Percentiles rank a stretch among this genome's conserved stretches.
phyloP scores from a whole-genome alignment of 2,113 vertebrate species.

The Himantopus leucocephalus region DNA sequence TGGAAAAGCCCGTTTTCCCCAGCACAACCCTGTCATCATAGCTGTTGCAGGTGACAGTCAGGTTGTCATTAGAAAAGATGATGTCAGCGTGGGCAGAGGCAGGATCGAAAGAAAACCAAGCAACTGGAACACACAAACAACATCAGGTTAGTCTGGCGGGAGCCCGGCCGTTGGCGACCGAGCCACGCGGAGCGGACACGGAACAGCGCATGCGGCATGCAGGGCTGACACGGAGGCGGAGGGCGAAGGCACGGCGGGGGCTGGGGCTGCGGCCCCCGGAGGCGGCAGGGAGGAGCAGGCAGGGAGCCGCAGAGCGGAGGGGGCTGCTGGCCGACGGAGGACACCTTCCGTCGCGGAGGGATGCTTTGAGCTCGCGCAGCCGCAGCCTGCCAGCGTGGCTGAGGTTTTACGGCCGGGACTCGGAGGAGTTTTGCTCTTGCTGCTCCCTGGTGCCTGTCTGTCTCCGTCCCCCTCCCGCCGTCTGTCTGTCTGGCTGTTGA shows the following conservation, averaged over 20 bases:
- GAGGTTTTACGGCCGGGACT: background rate
- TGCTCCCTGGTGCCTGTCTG: background rate
- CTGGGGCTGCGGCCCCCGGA: background rate
- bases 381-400: background rate
- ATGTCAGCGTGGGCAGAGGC: slow-evolving; percentile 93
- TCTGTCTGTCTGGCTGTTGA: background rate
- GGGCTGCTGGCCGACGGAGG: background rate
- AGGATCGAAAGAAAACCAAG: slow-evolving; percentile 96
- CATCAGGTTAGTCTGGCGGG: background rate
- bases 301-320: background rate
- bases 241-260: background rate
- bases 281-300: background rate
- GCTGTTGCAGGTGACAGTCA: slow-evolving; percentile 97
- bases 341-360: background rate
- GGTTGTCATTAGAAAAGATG: slow-evolving; percentile 97
- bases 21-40: slow-evolving; percentile 96
- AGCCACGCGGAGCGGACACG: background rate
- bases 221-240: background rate
- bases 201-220: slow-evolving; percentile 57
- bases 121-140: slow-evolving; percentile 77
- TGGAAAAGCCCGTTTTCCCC: slow-evolving; percentile 92
- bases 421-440: background rate
- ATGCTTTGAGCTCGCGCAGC: background rate
- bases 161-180: accelerated
- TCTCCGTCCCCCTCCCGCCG: background rate